Evolutionary conservation across 2,797 vertebrate species (phyloP), one percentile per base, ranked within the genome.

Genomic region (Pyrocephalus nanus): DNA sequence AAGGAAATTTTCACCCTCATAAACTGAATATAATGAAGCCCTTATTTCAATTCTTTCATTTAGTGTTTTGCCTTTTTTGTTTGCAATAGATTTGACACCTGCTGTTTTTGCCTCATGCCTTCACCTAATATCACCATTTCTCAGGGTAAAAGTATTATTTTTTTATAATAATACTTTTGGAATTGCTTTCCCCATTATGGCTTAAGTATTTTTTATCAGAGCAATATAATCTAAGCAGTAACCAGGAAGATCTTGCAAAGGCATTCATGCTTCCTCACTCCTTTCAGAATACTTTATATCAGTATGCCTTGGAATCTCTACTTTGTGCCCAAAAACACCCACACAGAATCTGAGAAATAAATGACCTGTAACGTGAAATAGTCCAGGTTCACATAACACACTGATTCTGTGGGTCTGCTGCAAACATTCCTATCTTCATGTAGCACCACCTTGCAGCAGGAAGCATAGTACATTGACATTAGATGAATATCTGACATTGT

Each of bases 31-130:
- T 70, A 95, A 92, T 79, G 73, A 96, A 90, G n/a, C 50, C 30
- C 20, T 92, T 95, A 77, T 84, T 97, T 95, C 86, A 96, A 15
- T 90, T 92, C 51, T 55, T 65, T 96, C 92, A 90, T 96, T 94
- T 96, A 73, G 66, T n/a, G 8, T 69, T 79, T 96, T 90, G 27
- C 45, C 45, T 82, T 95, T 93, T 91, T 69, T 94, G 40, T 94
- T 79, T 86, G 78, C 64, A 95, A 88, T 94, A 88, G 47, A 88
- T 84, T 95, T 95, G 88, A 87, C 67, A 86, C 96, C 79, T 93
- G 95, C 89, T 94, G 62, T 11, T 62, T 93, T 91, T 76, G 94
- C 66, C 51, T 87, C 87, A 92, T 95, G 79, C 66, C 13, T 91
- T 93, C 73, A 61, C 72, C 23, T 61, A 47, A 72, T 50, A 78